phyloP scores from a whole-genome alignment of 2,797 vertebrate genomes.

The Liasis olivaceus region DNA sequence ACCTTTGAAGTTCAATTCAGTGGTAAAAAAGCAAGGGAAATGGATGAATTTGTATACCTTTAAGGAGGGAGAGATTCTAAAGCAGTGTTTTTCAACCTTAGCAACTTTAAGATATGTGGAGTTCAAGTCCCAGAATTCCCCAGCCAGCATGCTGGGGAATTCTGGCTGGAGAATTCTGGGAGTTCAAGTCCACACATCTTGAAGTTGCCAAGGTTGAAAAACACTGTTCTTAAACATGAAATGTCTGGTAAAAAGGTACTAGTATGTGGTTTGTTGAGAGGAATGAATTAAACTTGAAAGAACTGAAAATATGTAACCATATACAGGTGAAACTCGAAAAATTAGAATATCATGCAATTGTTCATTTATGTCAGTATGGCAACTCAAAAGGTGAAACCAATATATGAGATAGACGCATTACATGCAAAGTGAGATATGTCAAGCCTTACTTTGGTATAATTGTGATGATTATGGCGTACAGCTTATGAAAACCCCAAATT shows the following conservation, averaged over 20 bases:
- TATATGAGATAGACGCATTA: no score
- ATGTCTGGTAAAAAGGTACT: background rate
- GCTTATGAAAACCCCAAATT: no score
- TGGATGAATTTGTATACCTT: background rate
- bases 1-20: background rate
- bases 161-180: background rate
- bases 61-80: background rate
- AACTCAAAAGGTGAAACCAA: no score
- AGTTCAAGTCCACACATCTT: background rate
- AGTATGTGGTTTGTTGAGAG: background rate
- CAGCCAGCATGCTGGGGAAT: background rate
- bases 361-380: no score
- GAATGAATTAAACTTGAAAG: background rate
- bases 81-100: background rate
- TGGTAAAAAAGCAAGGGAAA: background rate
- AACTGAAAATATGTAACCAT: background rate
- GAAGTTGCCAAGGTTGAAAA: background rate
- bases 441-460: no score
- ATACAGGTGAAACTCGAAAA: no score
- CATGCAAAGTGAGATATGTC: no score
- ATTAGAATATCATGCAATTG: no score
- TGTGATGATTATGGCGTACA: no score
- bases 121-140: background rate
- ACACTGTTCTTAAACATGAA: background rate
- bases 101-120: no score